These are phyloP conservation scores for Ericerus pela DNA, from an alignment of 1,140 invertebrate species.

Conservation along the genomic window DNA sequence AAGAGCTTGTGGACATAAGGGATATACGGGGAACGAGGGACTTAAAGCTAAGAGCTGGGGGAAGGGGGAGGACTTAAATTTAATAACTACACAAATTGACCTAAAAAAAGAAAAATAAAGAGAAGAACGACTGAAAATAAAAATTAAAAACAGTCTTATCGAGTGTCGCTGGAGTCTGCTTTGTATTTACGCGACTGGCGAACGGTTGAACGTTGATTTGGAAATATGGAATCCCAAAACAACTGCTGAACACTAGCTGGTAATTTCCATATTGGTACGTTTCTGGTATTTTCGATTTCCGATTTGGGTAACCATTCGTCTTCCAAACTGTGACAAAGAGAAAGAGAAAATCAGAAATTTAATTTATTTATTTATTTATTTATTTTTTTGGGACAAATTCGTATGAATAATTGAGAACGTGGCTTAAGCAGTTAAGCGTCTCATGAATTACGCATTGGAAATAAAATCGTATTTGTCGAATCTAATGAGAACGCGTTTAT, in stretches of 20 bases:
- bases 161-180: background rate
- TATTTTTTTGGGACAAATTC: too few species aligned
- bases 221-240: constrained; percentile 3
- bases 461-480: too few species aligned
- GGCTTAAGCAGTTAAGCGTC: too few species aligned
- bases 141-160: constrained; percentile 4
- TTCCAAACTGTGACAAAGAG: background rate
- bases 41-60: background rate
- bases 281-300: background rate
- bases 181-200: constrained; percentile 5
- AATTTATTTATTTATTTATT: too few species aligned
- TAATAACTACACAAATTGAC: background rate
- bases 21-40: background rate
- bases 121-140: background rate
- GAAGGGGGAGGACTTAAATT: background rate
- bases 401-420: too few species aligned
- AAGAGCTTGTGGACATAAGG: too few species aligned
- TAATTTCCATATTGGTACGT: constrained; percentile 8
- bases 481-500: too few species aligned
- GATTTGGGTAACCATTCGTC: constrained; percentile 6
- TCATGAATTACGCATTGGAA: too few species aligned
- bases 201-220: background rate
- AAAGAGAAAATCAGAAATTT: too few species aligned
- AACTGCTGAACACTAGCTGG: constrained; percentile 5
- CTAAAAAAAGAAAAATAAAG: background rate